Evolutionary conservation across 2,888 invertebrate genomes (phyloP).

Genomic region (Ichneumoninae sp.): DNA sequence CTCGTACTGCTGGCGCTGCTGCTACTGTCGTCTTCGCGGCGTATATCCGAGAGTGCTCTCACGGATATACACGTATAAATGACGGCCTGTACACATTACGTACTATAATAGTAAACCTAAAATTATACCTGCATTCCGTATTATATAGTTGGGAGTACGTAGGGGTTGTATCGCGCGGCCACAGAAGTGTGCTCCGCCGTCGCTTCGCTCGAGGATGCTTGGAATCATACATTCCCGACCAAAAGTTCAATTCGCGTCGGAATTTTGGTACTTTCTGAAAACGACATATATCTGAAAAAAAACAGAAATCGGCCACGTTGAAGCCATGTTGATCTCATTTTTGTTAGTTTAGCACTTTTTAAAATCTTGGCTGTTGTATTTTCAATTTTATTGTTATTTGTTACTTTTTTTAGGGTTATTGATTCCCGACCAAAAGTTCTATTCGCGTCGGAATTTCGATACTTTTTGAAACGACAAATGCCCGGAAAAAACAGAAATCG

Average conservation of each 20-base stretch:
- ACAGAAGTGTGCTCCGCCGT: neutral
- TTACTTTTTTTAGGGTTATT: too few species aligned
- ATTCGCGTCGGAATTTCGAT: neutral
- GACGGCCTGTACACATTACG: slow-evolving; percentile 11
- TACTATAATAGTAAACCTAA: slow-evolving; percentile 18
- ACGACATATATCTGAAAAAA: neutral
- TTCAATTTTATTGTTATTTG: too few species aligned
- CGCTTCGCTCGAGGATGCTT: neutral
- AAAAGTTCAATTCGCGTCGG: neutral
- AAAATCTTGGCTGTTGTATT: too few species aligned
- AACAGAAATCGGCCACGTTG: neutral
- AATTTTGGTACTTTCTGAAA: neutral
- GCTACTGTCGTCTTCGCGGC: slow-evolving; percentile 64
- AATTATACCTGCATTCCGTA: slow-evolving; percentile 42
- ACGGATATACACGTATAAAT: slow-evolving; percentile 24
- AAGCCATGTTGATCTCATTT: neutral
- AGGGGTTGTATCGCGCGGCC: slow-evolving; percentile 16
- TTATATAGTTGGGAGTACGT: neutral
- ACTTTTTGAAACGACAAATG: neutral
- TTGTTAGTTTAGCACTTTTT: too few species aligned
- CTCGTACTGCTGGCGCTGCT: slow-evolving; percentile 50
- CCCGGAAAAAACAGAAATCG: neutral
- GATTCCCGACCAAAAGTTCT: neutral
- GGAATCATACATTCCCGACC: neutral
- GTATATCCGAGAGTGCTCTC: slow-evolving; percentile 52